These are phyloP conservation scores for Brevimyrus niger DNA, from an alignment of 2,113 vertebrate genomes.

Conservation along the genomic window DNA sequence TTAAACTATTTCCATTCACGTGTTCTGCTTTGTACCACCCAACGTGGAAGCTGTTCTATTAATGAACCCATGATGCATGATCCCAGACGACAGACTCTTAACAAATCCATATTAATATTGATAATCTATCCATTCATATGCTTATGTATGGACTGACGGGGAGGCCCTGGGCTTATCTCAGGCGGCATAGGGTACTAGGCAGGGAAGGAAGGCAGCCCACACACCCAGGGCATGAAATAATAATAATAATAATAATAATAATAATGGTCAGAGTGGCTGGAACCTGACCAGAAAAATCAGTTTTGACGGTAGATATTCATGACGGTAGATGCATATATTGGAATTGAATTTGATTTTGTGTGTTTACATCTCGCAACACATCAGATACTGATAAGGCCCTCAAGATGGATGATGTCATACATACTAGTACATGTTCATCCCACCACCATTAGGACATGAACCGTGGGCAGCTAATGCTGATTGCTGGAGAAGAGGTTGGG, in stretches of 20 bases:
- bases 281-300: neutral
- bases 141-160: neutral
- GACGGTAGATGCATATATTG: neutral
- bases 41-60: neutral
- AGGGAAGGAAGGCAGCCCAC: neutral
- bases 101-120: neutral
- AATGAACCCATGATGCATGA: neutral
- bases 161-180: neutral
- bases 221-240: neutral
- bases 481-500: neutral
- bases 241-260: constrained; percentile 1
- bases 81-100: neutral
- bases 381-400: neutral
- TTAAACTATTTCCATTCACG: neutral
- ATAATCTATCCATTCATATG: neutral
- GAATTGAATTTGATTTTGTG: neutral
- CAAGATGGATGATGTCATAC: neutral
- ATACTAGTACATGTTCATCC: constrained; percentile 28
- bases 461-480: neutral
- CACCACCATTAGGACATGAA: constrained; percentile 32
- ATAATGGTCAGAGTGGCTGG: neutral
- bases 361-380: neutral
- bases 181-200: neutral
- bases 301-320: neutral
- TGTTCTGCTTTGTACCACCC: neutral